phyloP scores from a whole-genome alignment of 2,797 vertebrate species.

The Myotis pilosus region DNA sequence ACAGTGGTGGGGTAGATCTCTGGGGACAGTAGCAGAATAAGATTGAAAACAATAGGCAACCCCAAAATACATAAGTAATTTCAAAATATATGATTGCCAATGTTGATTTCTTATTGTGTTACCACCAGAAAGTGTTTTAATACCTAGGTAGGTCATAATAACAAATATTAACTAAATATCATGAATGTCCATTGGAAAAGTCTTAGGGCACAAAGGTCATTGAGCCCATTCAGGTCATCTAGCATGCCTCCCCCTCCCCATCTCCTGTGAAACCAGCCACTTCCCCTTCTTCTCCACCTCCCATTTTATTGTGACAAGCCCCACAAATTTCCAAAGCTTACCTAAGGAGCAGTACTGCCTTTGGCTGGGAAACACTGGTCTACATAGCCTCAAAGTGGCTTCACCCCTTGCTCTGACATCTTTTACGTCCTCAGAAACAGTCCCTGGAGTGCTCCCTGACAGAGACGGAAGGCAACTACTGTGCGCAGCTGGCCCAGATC shows the following conservation, averaged over 20 bases:
- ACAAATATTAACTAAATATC: background rate
- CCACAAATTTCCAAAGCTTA: background rate
- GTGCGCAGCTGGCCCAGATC: conserved; percentile 73
- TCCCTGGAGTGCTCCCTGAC: conserved; percentile 79
- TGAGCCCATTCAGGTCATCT: background rate
- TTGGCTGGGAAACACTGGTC: background rate
- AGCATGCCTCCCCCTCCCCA: background rate
- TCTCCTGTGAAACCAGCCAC: background rate
- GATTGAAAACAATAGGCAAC: background rate
- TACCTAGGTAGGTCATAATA: background rate
- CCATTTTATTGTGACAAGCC: background rate
- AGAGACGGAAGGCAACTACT: conserved; percentile 79
- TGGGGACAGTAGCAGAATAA: background rate
- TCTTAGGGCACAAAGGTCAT: background rate
- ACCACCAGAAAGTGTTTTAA: background rate
- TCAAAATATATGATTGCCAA: background rate
- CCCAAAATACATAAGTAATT: background rate
- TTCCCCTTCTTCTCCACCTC: background rate
- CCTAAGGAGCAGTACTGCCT: background rate
- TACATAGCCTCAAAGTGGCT: background rate
- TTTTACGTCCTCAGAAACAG: conserved; percentile 75
- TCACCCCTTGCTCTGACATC: background rate
- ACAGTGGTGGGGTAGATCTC: background rate
- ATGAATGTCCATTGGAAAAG: background rate
- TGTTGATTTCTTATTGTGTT: background rate